These are phyloP conservation scores for Rhysida immarginata DNA, from an alignment of 1,140 invertebrate species.

Conservation along the genomic window DNA sequence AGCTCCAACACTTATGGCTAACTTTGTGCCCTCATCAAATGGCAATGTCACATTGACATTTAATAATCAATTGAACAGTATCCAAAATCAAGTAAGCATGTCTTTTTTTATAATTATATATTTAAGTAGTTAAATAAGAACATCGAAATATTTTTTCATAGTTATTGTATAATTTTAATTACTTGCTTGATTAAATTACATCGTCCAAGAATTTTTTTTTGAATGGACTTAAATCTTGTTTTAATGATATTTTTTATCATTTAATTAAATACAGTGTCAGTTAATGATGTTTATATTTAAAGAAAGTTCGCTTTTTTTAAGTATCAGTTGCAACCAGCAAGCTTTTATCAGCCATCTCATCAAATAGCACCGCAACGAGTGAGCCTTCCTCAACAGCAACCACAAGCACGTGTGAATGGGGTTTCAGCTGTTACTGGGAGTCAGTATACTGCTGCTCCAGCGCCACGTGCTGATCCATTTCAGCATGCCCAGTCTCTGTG, in stretches of 20 bases:
- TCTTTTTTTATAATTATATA: too few species aligned
- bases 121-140: too few species aligned
- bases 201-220: too few species aligned
- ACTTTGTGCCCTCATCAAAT: constrained; percentile 52
- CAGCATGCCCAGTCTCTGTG: constrained; percentile 47
- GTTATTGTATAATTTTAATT: too few species aligned
- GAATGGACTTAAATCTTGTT: too few species aligned
- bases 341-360: constrained; percentile 25
- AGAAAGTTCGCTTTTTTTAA: constrained; percentile 34
- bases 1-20: constrained; percentile 36
- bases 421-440: constrained; percentile 36
- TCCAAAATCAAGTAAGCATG: constrained; percentile 32
- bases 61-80: constrained; percentile 50
- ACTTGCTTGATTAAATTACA: too few species aligned
- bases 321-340: constrained; percentile 67
- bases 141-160: too few species aligned
- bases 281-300: too few species aligned
- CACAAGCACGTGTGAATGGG: constrained; percentile 18
- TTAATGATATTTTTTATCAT: too few species aligned
- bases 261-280: too few species aligned
- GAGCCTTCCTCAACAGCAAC: constrained; percentile 23
- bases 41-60: constrained; percentile 76
- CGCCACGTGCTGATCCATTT: constrained; percentile 48
- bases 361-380: constrained; percentile 22
- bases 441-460: constrained; percentile 35